phyloP scores from a whole-genome alignment of 2,113 vertebrate species.

The Garra rufa region DNA sequence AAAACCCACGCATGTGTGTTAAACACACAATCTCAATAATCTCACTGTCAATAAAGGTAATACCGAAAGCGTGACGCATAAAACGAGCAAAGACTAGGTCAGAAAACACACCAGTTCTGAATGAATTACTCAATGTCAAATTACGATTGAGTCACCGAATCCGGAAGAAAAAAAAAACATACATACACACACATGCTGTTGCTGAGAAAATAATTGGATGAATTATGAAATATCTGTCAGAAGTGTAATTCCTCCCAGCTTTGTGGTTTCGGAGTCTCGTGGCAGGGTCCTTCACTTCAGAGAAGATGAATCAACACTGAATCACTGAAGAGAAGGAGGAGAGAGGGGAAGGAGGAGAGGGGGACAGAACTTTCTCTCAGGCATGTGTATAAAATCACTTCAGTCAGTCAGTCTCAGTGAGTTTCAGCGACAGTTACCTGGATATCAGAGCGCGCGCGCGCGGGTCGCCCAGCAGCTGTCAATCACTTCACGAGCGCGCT shows the following conservation, averaged over 20 bases:
- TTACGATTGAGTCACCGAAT: conserved; percentile 2
- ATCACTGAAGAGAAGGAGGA: conserved; percentile 68
- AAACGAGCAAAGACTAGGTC: conserved; percentile 30
- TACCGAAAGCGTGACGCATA: conserved; percentile 56
- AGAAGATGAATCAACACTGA: conserved; percentile 76
- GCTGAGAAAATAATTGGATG: neutral
- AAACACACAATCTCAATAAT: conserved; percentile 49
- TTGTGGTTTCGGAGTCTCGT: conserved; percentile 66
- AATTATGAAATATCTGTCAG: conserved; percentile 46
- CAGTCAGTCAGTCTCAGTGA: conserved; percentile 72
- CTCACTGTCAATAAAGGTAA: conserved; percentile 62
- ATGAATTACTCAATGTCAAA: neutral
- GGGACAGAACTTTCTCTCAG: conserved; percentile 55
- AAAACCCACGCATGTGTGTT: conserved; percentile 13
- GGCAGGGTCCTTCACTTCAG: conserved; percentile 45
- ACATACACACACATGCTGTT: too few species aligned
- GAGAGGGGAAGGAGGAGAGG: conserved; percentile 55
- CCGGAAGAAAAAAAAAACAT: neutral
- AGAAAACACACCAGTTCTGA: conserved; percentile 1
- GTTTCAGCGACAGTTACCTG: conserved; percentile 68
- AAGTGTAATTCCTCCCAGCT: conserved; percentile 46
- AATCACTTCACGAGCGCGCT: neutral
- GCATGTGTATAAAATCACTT: conserved; percentile 72
- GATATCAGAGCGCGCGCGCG: conserved; percentile 55
- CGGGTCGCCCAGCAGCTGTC: too few species aligned